Evolutionary conservation across 2,888 invertebrate species (phyloP).

Genomic region (Notocelia uddmanniana): DNA sequence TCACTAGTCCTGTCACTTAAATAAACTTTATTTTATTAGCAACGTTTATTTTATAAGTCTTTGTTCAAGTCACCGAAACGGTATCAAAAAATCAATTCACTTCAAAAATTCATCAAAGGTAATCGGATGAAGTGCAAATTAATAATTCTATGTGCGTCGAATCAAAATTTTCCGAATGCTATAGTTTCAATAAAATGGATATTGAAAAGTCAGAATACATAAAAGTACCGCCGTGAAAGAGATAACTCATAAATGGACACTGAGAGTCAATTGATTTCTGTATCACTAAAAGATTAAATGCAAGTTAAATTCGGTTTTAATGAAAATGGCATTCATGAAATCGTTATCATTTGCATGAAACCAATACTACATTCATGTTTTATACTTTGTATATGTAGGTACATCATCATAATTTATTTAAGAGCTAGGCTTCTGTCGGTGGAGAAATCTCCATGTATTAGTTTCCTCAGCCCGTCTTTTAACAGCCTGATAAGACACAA

Average conservation of each 20-base stretch:
- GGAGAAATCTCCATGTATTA: no score
- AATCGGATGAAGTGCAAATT: constrained; percentile 25
- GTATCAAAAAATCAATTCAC: not conserved
- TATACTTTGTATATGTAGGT: not conserved
- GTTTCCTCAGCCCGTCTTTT: no score
- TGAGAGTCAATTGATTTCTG: not conserved
- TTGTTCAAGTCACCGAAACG: no score
- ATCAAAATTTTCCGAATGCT: not conserved
- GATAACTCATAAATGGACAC: not conserved
- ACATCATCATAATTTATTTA: no score
- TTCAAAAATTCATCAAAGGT: constrained; percentile 8
- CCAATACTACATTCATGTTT: not conserved
- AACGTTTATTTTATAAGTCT: no score
- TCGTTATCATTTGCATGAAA: not conserved
- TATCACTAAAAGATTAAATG: not conserved
- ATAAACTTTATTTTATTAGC: no score
- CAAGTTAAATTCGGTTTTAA: not conserved
- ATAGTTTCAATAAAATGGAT: not conserved
- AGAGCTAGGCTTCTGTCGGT: no score
- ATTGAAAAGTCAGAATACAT: not conserved
- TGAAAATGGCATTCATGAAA: not conserved
- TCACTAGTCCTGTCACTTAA: no score
- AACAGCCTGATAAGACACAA: no score
- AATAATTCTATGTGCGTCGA: not conserved
- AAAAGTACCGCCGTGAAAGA: not conserved